Conservation (phyloP, 2,113 vertebrate genomes). For the Tachysurus fulvidraco region DNA sequence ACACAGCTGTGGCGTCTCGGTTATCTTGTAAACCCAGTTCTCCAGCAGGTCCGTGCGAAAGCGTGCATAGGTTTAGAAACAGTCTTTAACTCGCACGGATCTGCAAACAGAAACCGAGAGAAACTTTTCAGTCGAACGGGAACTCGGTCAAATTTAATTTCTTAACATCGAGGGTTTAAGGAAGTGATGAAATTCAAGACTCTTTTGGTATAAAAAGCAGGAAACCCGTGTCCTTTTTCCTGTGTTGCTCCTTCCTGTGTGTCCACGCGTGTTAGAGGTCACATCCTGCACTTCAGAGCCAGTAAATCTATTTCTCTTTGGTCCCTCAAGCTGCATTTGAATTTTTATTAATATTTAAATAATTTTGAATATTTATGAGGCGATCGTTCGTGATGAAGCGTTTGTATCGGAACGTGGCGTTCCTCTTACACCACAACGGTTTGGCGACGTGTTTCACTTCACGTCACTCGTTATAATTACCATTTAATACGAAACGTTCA, state of each 20-base stretch:
- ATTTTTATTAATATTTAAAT: neutral
- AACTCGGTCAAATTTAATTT: neutral
- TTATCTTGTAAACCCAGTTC: neutral
- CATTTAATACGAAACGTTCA: too few species aligned
- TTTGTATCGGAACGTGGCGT: too few species aligned
- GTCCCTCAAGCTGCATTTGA: neutral
- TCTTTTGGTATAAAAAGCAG: constrained; percentile 36
- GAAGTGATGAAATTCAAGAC: constrained; percentile 2
- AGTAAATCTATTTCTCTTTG: neutral
- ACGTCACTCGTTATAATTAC: too few species aligned
- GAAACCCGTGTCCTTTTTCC: constrained; percentile 32
- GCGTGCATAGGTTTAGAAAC: neutral
- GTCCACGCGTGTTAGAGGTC: neutral
- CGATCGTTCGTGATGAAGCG: neutral
- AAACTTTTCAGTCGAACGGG: neutral
- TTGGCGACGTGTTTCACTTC: too few species aligned
- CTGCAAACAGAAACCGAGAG: neutral
- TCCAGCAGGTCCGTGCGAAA: neutral
- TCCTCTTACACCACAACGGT: too few species aligned
- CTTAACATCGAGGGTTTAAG: neutral
- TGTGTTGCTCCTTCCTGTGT: constrained; percentile 38
- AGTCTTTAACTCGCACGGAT: too few species aligned
- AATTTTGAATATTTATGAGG: neutral
- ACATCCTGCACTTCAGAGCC: neutral
- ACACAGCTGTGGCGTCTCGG: neutral